Evolutionary conservation across 2,113 vertebrate genomes (phyloP).

Genomic region (Corythornis madagascariensis): DNA sequence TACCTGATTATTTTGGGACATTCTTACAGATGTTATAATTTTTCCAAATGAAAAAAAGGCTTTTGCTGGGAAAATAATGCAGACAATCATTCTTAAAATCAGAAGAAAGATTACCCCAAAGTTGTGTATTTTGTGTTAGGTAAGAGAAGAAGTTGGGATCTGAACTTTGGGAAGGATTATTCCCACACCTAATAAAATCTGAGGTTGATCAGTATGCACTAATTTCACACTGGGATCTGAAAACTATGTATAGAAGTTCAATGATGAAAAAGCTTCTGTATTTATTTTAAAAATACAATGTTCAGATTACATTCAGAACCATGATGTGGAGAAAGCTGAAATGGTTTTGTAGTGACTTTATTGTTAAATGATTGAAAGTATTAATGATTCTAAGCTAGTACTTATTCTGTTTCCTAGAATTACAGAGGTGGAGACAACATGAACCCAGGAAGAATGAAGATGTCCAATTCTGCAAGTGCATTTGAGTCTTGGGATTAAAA

Average conservation of each 20-base stretch:
- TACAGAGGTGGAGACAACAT: conserved; percentile 22
- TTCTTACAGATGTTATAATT: background rate
- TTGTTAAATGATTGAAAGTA: background rate
- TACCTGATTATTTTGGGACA: background rate
- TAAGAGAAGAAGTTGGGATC: background rate
- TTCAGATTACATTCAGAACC: background rate
- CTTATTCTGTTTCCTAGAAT: conserved; percentile 50
- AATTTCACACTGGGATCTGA: background rate
- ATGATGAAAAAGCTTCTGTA: background rate
- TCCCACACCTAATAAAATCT: background rate
- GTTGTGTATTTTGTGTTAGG: background rate
- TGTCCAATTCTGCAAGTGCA: background rate
- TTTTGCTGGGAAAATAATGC: background rate
- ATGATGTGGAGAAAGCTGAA: background rate
- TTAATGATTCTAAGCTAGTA: background rate
- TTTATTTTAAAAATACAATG: background rate
- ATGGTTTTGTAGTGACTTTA: background rate
- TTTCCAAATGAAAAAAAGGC: background rate
- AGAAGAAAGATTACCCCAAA: background rate
- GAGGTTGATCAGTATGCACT: background rate
- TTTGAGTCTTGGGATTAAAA: conserved; percentile 76
- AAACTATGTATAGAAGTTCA: background rate
- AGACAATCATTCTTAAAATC: background rate
- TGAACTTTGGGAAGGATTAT: background rate
- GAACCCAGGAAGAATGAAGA: conserved; percentile 21